phyloP scores from a whole-genome alignment of 1,140 invertebrate species.

The Eueides isabella region DNA sequence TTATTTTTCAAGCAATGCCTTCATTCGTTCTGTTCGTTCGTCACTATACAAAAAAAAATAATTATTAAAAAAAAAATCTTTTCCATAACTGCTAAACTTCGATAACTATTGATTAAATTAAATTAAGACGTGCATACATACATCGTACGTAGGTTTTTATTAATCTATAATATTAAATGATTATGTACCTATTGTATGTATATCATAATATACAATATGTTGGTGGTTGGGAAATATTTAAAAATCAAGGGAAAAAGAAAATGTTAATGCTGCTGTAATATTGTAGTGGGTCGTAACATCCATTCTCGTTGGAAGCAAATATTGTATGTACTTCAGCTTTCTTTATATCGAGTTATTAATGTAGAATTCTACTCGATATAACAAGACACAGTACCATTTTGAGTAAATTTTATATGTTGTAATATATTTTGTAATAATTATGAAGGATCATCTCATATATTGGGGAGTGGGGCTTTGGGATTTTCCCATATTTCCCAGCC shows the following conservation, averaged over 20 bases:
- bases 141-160: conserved; percentile 11
- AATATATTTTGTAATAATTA: not conserved
- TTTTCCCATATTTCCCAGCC: conserved; percentile 9
- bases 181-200: not conserved
- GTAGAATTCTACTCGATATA: not conserved
- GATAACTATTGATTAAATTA: not conserved
- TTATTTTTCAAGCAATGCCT: too few relatives aligned
- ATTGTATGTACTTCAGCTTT: not conserved
- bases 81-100: not conserved
- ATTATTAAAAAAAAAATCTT: too few relatives aligned
- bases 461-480: not conserved
- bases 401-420: not conserved
- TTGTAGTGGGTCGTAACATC: not conserved
- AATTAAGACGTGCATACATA: conserved; percentile 6
- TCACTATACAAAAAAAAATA: too few relatives aligned
- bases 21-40: too few relatives aligned
- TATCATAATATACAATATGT: not conserved
- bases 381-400: not conserved
- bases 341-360: not conserved
- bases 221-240: not conserved
- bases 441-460: not conserved
- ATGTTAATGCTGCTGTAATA: not conserved
- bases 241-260: not conserved
- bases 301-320: not conserved
- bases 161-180: conserved; percentile 10